These are phyloP conservation scores for Tachystola acroxantha DNA, from an alignment of 2,888 invertebrate genomes.

Conservation along the genomic window DNA sequence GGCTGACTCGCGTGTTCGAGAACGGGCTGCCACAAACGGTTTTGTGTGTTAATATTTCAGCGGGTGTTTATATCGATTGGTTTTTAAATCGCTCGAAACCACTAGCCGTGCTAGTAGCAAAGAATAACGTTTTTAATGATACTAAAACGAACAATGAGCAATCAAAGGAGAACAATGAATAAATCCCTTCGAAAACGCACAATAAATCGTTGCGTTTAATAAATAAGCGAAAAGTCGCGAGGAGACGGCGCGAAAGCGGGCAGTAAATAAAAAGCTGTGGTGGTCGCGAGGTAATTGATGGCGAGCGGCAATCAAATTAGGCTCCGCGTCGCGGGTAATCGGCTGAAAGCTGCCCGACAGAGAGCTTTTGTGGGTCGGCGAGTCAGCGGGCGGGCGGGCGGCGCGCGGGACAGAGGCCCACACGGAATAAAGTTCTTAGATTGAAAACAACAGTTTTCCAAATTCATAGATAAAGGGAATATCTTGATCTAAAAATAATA, in stretches of 20 bases:
- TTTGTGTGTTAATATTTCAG: conserved; percentile 29
- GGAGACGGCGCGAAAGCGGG: conserved; percentile 37
- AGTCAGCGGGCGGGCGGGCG: conserved; percentile 16
- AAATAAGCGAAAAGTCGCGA: conserved; percentile 43
- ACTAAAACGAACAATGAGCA: conserved; percentile 37
- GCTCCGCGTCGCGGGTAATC: conserved; percentile 68
- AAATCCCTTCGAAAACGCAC: conserved; percentile 33
- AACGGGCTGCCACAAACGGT: conserved; percentile 21
- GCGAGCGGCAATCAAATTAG: conserved; percentile 73
- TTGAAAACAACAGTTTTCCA: no score
- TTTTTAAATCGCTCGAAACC: conserved; percentile 7
- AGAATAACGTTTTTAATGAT: conserved; percentile 30
- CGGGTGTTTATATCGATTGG: conserved; percentile 21
- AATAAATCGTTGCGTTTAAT: conserved; percentile 48
- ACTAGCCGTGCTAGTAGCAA: conserved; percentile 11
- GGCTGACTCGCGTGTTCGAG: conserved; percentile 37
- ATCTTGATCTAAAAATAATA: no score
- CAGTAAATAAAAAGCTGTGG: conserved; percentile 63
- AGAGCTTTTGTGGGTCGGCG: conserved; percentile 54
- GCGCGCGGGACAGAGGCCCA: neutral
- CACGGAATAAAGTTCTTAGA: no score
- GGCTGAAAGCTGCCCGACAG: conserved; percentile 69
- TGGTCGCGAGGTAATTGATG: conserved; percentile 66
- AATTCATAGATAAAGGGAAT: no score
- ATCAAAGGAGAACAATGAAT: conserved; percentile 43